Evolutionary conservation across 2,888 invertebrate genomes (phyloP), one percentile per base, ranked within the genome.

Genomic region (Junonia oenone): DNA sequence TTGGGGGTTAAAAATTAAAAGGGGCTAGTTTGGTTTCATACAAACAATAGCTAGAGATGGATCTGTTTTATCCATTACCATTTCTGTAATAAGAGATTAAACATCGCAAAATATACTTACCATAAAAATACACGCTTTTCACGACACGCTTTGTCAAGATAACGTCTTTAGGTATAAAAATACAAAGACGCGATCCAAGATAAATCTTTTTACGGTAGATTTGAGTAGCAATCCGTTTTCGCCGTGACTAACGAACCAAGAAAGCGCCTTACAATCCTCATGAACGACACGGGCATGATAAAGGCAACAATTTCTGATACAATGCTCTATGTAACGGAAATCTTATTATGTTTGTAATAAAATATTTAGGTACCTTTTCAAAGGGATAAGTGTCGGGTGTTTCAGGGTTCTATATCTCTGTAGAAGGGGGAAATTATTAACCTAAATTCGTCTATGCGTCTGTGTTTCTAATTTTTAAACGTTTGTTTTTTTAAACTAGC

Each of bases 161-260:
- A 43, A 43, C 43, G 13, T 13, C 43, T 38, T n/a, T 9, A 26
- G 40, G 19, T 54, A 22, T 35, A 57, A 47, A 53, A 45, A 45
- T 55, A 61, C 57, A 58, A 64, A 62, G 50, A 52, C 54, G 49
- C 48, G 56, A 51, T 52, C 59, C 51, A 58, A 74, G 66, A 76
- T 74, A 76, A 75, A 76, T 75, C 72, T 66, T 67, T 75, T 78
- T 75, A 71, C 76, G 71, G 65, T 68, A 74, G 73, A 75, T 78
- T 75, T 77, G 71, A 72, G 68, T 65, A 71, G 71, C 72, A 75
- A 71, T 69, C 63, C 66, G 66, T 68, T 72, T 58, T 61, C 64
- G 58, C 49, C 31, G 54, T 52, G 65, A 56, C 61, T 74, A 75
- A 68, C 68, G 69, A 72, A 72, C 68, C 67, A 68, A 62, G 55